Conservation (phyloP, 2,113 vertebrate genomes). For the Orientallactaga bullata region DNA sequence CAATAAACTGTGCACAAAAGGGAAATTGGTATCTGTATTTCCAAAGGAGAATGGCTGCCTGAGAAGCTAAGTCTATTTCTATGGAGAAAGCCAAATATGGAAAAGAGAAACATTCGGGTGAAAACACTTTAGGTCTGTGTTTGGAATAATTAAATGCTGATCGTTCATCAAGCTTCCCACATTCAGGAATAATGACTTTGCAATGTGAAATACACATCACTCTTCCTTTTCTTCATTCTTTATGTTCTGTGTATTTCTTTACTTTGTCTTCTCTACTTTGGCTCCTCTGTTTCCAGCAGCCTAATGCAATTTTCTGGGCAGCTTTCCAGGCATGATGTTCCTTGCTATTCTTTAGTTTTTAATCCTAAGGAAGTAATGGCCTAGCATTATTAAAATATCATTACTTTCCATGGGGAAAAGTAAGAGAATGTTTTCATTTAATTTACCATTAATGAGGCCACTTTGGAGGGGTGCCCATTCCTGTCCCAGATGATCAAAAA, state of each 20-base stretch:
- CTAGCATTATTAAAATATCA: constrained; percentile 63
- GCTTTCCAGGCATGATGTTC: constrained; percentile 24
- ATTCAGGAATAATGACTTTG: constrained; percentile 15
- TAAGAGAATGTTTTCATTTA: constrained; percentile 65
- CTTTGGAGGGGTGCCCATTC: background rate
- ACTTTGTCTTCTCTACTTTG: background rate
- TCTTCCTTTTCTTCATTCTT: background rate
- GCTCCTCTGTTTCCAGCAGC: background rate
- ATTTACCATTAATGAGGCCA: constrained; percentile 50
- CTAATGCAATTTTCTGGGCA: constrained; percentile 35
- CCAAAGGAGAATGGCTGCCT: constrained; percentile 13
- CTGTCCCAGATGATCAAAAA: background rate
- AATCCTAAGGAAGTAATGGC: constrained; percentile 55
- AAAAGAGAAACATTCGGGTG: background rate
- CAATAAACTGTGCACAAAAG: constrained; percentile 64
- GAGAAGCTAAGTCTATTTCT: constrained; percentile 8
- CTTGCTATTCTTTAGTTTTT: constrained; percentile 42
- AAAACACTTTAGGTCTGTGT: background rate
- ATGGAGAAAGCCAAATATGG: background rate
- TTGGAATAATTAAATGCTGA: background rate
- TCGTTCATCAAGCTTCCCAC: background rate
- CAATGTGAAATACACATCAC: background rate
- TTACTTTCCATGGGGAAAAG: constrained; percentile 60
- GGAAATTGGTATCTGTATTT: constrained; percentile 67
- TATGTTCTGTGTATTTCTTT: background rate